Evolutionary conservation across 2,888 invertebrate genomes (phyloP).

Genomic region (Crocallis elinguaria): DNA sequence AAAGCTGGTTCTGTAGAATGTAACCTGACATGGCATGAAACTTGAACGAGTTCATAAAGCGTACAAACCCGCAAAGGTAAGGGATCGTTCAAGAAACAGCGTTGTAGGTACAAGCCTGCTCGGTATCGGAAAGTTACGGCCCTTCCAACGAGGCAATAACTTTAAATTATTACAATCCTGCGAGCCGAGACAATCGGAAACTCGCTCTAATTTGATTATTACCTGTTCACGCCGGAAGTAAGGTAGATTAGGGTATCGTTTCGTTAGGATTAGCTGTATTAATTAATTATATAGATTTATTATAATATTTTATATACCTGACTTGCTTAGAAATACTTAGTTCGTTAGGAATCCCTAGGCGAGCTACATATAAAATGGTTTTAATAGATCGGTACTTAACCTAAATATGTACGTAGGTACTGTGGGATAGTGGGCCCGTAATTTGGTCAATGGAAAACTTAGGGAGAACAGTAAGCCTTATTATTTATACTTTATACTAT

Average conservation of each 20-base stretch:
- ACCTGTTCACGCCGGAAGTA: slow-evolving; percentile 3
- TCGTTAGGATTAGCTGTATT: slow-evolving; percentile 7
- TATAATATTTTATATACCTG: no score
- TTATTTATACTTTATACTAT: no score
- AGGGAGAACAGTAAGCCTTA: no score
- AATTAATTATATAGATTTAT: no score
- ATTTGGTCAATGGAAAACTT: no score
- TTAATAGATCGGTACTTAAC: no score
- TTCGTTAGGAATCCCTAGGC: no score
- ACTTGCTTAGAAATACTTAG: background rate
- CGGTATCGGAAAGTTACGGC: slow-evolving; percentile 46
- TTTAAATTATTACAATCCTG: slow-evolving; percentile 47
- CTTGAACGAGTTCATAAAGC: slow-evolving; percentile 10
- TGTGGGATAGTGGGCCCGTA: no score
- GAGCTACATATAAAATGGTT: no score
- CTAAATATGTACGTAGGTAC: no score
- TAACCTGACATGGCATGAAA: background rate
- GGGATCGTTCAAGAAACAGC: slow-evolving; percentile 45
- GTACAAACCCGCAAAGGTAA: slow-evolving; percentile 47
- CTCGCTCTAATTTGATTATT: slow-evolving; percentile 25
- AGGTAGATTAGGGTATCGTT: background rate
- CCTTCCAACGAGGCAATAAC: slow-evolving; percentile 44
- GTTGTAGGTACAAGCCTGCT: slow-evolving; percentile 51
- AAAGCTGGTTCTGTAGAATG: no score
- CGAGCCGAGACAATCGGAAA: slow-evolving; percentile 23